Conservation (phyloP, 1,140 invertebrate genomes). For the Eueides isabella region DNA sequence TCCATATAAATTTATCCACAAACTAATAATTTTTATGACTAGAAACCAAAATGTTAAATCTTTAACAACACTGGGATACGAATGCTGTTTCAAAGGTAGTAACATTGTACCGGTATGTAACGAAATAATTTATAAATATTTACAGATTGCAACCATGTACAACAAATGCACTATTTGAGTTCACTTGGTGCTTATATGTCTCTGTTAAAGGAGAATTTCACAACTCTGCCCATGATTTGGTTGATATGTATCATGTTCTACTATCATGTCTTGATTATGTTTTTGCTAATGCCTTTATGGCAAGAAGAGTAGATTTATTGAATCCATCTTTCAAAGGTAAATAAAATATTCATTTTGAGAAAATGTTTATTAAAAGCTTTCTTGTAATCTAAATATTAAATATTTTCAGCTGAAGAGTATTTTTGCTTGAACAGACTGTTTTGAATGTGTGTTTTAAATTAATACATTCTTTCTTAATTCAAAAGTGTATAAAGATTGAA, state of each 20-base stretch:
- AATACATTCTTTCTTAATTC: no score
- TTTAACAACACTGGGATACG: no score
- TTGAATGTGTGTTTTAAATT: no score
- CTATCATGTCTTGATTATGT: constrained; percentile 95
- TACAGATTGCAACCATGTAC: constrained; percentile 87
- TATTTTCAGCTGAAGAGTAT: no score
- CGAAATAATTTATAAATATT: constrained; percentile 35
- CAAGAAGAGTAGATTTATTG: constrained; percentile 91
- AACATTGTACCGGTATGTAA: no score
- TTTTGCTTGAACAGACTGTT: no score
- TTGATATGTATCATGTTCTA: constrained; percentile 96
- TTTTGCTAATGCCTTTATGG: constrained; percentile 92
- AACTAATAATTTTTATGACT: no score
- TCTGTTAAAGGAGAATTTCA: constrained; percentile 94
- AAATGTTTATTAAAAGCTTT: not conserved
- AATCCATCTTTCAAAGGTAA: constrained; percentile 93
- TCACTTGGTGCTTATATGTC: constrained; percentile 96
- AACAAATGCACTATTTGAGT: constrained; percentile 92
- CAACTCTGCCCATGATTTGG: constrained; percentile 94
- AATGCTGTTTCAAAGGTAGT: no score
- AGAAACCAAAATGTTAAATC: no score
- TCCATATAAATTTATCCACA: no score
- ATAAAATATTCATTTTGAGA: not conserved
- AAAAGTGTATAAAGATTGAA: no score
- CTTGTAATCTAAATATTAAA: not conserved